Evolutionary conservation across 2,888 invertebrate species (phyloP).

Genomic region (Portevinia maculata): DNA sequence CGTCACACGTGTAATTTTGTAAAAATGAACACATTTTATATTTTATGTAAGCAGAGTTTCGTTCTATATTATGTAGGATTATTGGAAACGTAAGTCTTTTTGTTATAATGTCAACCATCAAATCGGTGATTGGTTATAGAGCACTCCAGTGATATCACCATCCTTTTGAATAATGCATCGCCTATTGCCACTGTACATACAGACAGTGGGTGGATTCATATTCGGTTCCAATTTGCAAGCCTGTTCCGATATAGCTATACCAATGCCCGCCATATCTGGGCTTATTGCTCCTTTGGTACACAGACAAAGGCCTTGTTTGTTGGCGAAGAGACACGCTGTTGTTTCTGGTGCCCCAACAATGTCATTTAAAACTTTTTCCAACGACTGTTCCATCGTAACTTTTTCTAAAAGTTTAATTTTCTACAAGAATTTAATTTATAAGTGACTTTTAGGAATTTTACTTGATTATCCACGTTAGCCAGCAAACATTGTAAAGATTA

Average conservation of each 20-base stretch:
- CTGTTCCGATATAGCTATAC: conserved; percentile 90
- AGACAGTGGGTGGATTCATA: conserved; percentile 87
- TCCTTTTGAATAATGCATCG: conserved; percentile 88
- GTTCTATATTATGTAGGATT: too few species aligned
- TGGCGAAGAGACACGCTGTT: conserved; percentile 88
- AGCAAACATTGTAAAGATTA: conserved; percentile 3
- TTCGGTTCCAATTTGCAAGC: conserved; percentile 90
- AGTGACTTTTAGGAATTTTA: neutral
- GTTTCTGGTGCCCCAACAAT: conserved; percentile 86
- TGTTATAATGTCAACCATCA: too few species aligned
- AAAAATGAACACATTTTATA: too few species aligned
- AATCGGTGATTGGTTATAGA: conserved; percentile 85
- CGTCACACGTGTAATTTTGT: too few species aligned
- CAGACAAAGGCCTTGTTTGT: conserved; percentile 90
- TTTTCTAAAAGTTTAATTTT: conserved; percentile 1
- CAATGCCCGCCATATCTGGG: conserved; percentile 89
- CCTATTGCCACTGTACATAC: conserved; percentile 88
- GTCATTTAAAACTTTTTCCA: conserved; percentile 87
- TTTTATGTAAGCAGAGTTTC: neutral
- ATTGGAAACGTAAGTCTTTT: too few species aligned
- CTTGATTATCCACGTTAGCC: neutral
- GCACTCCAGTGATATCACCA: conserved; percentile 89
- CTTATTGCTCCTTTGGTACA: conserved; percentile 89
- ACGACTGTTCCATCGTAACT: conserved; percentile 84
- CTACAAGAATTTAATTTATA: conserved; percentile 1